Percentiles rank a stretch among this genome's conserved stretches.
phyloP scores from a whole-genome alignment of 2,888 invertebrate species.

The Spialia ferax region DNA sequence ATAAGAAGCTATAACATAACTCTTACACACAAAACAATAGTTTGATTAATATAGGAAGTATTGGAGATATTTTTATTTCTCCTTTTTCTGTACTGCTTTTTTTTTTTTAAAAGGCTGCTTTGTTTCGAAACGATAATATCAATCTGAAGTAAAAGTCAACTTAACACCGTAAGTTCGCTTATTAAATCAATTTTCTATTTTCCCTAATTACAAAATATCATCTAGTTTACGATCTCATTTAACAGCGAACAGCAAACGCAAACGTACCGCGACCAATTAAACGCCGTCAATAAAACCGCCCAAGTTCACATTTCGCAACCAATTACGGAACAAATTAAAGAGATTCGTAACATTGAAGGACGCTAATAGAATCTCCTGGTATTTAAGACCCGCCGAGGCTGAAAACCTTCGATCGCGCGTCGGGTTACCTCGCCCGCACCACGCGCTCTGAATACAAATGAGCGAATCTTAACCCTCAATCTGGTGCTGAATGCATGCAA shows the following conservation, averaged over 20 bases:
- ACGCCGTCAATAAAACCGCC: slow-evolving; percentile 28
- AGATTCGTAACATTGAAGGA: slow-evolving; percentile 46
- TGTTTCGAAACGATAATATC: too few relatives aligned
- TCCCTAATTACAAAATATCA: not conserved
- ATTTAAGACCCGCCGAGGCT: slow-evolving; percentile 65
- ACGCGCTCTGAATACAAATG: slow-evolving; percentile 72
- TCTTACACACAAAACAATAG: too few relatives aligned
- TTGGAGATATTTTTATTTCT: too few relatives aligned
- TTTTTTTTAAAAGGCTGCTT: too few relatives aligned
- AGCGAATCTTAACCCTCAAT: slow-evolving; percentile 77
- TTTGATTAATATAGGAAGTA: too few relatives aligned
- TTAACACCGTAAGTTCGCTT: too few relatives aligned
- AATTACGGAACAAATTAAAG: slow-evolving; percentile 46
- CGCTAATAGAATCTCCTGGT: slow-evolving; percentile 70
- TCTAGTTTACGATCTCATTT: too few relatives aligned
- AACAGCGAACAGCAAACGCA: not conserved
- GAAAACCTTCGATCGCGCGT: slow-evolving; percentile 55
- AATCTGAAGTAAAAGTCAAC: too few relatives aligned
- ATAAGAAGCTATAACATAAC: too few relatives aligned
- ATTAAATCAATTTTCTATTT: too few relatives aligned
- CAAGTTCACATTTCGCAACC: slow-evolving; percentile 27
- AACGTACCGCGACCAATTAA: slow-evolving; percentile 4
- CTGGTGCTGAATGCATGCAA: slow-evolving; percentile 64
- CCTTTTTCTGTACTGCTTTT: too few relatives aligned
- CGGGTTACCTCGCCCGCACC: slow-evolving; percentile 51